Evolutionary conservation across 2,113 vertebrate genomes (phyloP).

Genomic region (Callopanchax toddi): DNA sequence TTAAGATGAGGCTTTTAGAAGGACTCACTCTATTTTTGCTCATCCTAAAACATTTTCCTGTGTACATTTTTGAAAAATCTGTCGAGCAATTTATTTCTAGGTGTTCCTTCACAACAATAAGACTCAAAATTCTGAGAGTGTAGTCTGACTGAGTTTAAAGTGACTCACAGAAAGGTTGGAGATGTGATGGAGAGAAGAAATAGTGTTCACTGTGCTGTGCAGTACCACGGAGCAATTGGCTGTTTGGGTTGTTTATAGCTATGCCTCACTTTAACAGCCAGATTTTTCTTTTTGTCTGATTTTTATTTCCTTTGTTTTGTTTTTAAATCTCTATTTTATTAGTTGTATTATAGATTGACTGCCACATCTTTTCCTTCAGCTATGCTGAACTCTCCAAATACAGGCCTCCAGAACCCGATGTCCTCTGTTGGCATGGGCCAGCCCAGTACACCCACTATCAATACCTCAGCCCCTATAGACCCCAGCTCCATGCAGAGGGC

Average conservation of each 20-base stretch:
- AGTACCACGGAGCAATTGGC: conserved; percentile 38
- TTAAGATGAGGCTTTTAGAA: neutral
- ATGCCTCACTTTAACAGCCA: neutral
- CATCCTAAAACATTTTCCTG: too few species aligned
- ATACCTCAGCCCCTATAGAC: conserved; percentile 92
- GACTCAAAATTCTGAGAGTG: conserved; percentile 29
- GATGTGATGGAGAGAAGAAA: conserved; percentile 25
- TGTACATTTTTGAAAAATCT: conserved; percentile 1
- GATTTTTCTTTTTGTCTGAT: too few species aligned
- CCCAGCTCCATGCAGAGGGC: conserved; percentile 99
- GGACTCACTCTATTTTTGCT: neutral
- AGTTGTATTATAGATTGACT: conserved; percentile 23
- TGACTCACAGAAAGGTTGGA: conserved; percentile 33
- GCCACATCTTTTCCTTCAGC: conserved; percentile 73
- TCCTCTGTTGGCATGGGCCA: conserved; percentile 89
- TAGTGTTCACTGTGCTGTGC: conserved; percentile 20
- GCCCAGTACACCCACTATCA: conserved; percentile 86
- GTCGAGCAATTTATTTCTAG: conserved; percentile 6
- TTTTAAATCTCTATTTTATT: too few species aligned
- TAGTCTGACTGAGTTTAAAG: conserved; percentile 42
- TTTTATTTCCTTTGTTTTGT: too few species aligned
- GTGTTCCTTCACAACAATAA: conserved; percentile 1
- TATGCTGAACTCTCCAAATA: conserved; percentile 89
- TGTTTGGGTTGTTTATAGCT: conserved; percentile 27
- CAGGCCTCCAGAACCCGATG: conserved; percentile 90